Evolutionary conservation across 2,888 invertebrate genomes (phyloP), one percentile per base, ranked within the genome.

Genomic region (Leptinotarsa juncta): DNA sequence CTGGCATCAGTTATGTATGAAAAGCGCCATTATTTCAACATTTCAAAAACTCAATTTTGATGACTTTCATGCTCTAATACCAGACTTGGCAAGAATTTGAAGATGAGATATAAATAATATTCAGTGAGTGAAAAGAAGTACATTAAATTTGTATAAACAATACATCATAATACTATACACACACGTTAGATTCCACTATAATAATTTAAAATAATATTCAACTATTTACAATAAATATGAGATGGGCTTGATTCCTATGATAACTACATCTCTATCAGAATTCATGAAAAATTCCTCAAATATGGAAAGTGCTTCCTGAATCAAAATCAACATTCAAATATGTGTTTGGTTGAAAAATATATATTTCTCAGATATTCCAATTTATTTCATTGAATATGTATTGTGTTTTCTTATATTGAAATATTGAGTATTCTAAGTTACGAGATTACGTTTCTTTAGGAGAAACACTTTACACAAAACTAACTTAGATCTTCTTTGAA

Each of bases 401-500:
- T 32, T 7, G 16, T 62, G 42, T 42, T 62, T 42, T 15, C 62
- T n/a, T 62, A 3, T n/a, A 32, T n/a, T 62, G 14, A n/a, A 32
- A n/a, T n/a, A n/a, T 20, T 62, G 62, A 62, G 62, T 62, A 62
- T 62, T 62, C 42, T 62, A 42, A 62, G 42, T 62, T 32, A 62
- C 12, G 62, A 62, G 62, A 62, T 62, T 57, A 62, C n/a, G 1
- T 62, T 42, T 18, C 62, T 16, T 62, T 16, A 62, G 4, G 16
- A 32, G 62, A 62, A 62, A 62, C 62, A 57, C 57, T 57, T 57
- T 57, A 57, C 57, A 62, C 15, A 42, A 26, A 62, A 42, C 62
- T 62, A 42, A 62, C n/a, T 32, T 62, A 32, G 32, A 26, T 26
- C 62, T n/a, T 62, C 18, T 32, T 32, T 26, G 42, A n/a, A 62